Conservation (phyloP, 2,797 vertebrate genomes). For the Notolepis coatsorum region DNA sequence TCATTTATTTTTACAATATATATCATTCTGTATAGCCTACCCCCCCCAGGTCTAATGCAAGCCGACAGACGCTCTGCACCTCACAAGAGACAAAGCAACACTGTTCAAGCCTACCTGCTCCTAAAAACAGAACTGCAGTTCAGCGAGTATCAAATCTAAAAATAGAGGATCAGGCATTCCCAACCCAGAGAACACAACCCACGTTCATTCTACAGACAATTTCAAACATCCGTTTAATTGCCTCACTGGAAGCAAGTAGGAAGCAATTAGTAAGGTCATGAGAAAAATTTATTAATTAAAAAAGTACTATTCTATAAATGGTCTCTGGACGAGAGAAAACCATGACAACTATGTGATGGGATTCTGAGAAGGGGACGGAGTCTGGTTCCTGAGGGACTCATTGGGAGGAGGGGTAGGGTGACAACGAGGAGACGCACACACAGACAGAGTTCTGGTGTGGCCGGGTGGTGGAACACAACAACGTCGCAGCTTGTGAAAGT, state of each 20-base stretch:
- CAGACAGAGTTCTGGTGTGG: too few relatives aligned
- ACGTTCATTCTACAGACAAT: slow-evolving; percentile 52
- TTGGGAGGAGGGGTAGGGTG: not conserved
- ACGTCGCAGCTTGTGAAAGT: too few relatives aligned
- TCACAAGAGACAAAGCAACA: slow-evolving; percentile 31
- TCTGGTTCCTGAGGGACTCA: not conserved
- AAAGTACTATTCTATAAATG: slow-evolving; percentile 29
- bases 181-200: slow-evolving; percentile 31
- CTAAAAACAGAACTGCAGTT: slow-evolving; percentile 36
- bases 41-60: too few relatives aligned
- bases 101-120: slow-evolving; percentile 15
- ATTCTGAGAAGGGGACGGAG: not conserved
- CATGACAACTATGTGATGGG: slow-evolving; percentile 15
- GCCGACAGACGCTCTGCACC: slow-evolving; percentile 21
- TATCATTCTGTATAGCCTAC: too few relatives aligned
- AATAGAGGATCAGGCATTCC: slow-evolving; percentile 47
- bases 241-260: slow-evolving; percentile 67
- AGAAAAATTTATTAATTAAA: slow-evolving; percentile 34
- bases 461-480: too few relatives aligned
- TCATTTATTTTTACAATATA: too few relatives aligned
- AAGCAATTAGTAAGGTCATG: slow-evolving; percentile 24
- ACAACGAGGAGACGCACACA: not conserved
- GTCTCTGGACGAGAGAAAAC: slow-evolving; percentile 18
- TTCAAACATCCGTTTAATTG: slow-evolving; percentile 62
- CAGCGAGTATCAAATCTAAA: slow-evolving; percentile 27